These are phyloP conservation scores for Tamandua tetradactyla DNA, from an alignment of 2,797 vertebrate genomes.

Conservation along the genomic window DNA sequence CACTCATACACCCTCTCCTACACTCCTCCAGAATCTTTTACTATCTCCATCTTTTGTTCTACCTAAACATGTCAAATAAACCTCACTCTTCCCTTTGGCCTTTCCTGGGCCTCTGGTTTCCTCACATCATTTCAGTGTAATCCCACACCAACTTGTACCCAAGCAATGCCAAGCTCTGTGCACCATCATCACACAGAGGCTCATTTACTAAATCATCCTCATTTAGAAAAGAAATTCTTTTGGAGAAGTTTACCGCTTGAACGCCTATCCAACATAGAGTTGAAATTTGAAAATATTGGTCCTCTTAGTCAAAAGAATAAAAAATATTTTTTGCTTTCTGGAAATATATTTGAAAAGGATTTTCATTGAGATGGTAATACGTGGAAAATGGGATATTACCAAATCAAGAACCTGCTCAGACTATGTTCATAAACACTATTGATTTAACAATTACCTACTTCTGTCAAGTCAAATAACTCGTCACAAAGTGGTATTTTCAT, in stretches of 20 bases:
- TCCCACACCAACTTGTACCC: background rate
- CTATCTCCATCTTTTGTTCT: background rate
- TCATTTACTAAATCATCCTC: background rate
- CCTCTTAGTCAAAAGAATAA: conserved; percentile 19
- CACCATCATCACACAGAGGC: background rate
- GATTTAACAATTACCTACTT: conserved; percentile 1
- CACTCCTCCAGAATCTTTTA: background rate
- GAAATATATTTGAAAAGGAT: conserved; percentile 12
- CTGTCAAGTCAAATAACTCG: conserved; percentile 36
- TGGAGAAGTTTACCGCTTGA: background rate
- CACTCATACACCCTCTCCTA: background rate
- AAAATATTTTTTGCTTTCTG: conserved; percentile 48
- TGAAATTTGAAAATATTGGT: conserved; percentile 13
- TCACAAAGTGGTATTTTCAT: conserved; percentile 11
- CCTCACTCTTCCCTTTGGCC: background rate
- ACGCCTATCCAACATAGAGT: background rate
- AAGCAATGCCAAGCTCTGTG: background rate
- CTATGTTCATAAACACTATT: background rate
- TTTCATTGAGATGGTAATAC: conserved; percentile 37
- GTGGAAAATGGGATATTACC: background rate
- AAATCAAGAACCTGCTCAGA: conserved; percentile 16
- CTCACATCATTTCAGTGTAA: background rate
- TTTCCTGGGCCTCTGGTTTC: background rate
- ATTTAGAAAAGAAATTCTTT: background rate
- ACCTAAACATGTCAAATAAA: background rate